phyloP scores from a whole-genome alignment of 2,888 invertebrate species.

The Xestia ashworthii region DNA sequence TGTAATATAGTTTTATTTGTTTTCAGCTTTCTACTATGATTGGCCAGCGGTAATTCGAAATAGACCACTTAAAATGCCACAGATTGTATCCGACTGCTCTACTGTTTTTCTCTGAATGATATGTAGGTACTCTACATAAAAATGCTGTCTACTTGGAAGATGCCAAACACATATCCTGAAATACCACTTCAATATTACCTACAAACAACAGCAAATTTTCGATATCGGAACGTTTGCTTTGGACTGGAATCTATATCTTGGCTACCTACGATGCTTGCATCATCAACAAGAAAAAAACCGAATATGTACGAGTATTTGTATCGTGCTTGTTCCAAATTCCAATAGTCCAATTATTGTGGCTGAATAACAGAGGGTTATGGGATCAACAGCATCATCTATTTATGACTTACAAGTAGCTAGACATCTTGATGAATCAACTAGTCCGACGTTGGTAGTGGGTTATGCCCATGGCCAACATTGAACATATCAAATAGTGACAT shows the following conservation, averaged over 20 bases:
- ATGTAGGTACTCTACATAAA: not conserved
- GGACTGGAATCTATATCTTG: not conserved
- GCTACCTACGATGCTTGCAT: not conserved
- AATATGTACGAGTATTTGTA: not conserved
- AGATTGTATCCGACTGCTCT: not conserved
- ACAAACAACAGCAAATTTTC: not conserved
- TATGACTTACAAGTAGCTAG: conserved; percentile 1
- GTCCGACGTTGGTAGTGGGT: conserved; percentile 7
- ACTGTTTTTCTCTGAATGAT: not conserved
- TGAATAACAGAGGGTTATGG: not conserved
- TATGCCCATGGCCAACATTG: conserved; percentile 25
- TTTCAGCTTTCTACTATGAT: conserved; percentile 10
- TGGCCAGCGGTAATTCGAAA: not conserved
- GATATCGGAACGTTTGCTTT: too few species aligned
- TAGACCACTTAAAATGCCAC: not conserved
- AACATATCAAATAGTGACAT: not conserved
- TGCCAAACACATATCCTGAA: not conserved
- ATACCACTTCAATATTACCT: not conserved
- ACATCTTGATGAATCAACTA: conserved; percentile 23
- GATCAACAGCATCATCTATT: not conserved
- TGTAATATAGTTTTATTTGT: conserved; percentile 3
- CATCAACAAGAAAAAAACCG: not conserved
- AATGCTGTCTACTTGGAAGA: not conserved
- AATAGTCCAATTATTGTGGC: not conserved
- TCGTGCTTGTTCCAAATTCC: not conserved